Evolutionary conservation across 2,113 vertebrate species (phyloP), one percentile per base, ranked within the genome.

Genomic region (Prietella phreatophila): DNA sequence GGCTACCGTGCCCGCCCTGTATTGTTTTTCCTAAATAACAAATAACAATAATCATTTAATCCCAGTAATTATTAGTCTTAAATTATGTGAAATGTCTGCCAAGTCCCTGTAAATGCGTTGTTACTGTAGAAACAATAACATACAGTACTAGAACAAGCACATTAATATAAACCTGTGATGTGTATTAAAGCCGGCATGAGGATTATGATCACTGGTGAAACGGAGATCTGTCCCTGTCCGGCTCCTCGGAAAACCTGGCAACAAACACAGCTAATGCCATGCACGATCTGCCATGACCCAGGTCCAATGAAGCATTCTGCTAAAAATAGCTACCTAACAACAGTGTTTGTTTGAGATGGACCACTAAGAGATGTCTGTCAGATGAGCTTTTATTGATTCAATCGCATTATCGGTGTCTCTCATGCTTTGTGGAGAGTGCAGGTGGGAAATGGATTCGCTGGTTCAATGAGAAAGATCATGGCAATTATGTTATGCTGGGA

Each of bases 351-450:
- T 56, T 36, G 58, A 88, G 82, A 42, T 42, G 30, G 22, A 88
- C 71, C 58, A 30, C 42, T 65, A 69, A 60, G 82, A 88, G 89
- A 86, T 88, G 83, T 91, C 88, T 90, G 80, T 36, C 75, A 88
- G 90, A 91, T 83, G 39, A 85, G 90, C 87, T 65, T 88, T 69
- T 88, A 93, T 94, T 91, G 94, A 95, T 93, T 89, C 88, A 85
- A 84, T 86, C 82, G 92, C 87, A 93, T 94, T 93, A 93, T 88
- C 56, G 50, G 83, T 90, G 91, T 75, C 73, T 82, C 89, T 91
- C 82, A 58, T 67, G 84, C 65, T 73, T 47, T 83, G 90, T 88
- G 89, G 88, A 83, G 69, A 91, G 87, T 20, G 78, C 80, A 61
- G 50, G 73, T 47, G 63, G 82, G 84, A 17, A 91, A 93, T 42